These are phyloP conservation scores for Junonia oenone DNA, from an alignment of 2,888 invertebrate species.

Conservation along the genomic window DNA sequence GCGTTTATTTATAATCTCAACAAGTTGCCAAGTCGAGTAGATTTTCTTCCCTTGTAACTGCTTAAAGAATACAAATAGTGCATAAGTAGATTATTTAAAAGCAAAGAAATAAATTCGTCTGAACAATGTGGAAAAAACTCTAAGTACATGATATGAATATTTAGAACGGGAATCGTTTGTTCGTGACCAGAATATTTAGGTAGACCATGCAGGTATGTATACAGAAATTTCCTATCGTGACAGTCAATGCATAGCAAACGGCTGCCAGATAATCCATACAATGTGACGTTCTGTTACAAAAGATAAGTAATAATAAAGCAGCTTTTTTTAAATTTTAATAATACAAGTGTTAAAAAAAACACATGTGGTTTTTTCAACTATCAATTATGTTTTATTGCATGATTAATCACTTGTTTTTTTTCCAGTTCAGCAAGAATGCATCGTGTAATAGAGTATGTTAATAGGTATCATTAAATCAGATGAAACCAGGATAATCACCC, in stretches of 20 bases:
- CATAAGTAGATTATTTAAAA: conserved; percentile 25
- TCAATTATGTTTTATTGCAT: background rate
- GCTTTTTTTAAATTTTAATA: background rate
- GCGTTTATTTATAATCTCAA: background rate
- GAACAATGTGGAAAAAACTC: conserved; percentile 34
- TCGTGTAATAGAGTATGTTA: background rate
- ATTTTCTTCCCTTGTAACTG: background rate
- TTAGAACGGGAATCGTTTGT: conserved; percentile 50
- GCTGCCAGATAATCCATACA: conserved; percentile 14
- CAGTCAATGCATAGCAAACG: conserved; percentile 48
- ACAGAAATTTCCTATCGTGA: conserved; percentile 44
- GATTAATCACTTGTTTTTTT: background rate
- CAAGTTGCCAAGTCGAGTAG: background rate
- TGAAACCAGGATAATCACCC: background rate
- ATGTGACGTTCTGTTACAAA: background rate
- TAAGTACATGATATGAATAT: conserved; percentile 47
- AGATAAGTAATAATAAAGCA: background rate
- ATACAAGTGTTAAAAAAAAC: background rate
- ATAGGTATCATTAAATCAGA: background rate
- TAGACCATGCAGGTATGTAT: conserved; percentile 39
- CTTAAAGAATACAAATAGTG: conserved; percentile 22
- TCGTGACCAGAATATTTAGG: conserved; percentile 61
- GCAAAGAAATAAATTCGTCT: conserved; percentile 27
- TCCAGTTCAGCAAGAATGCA: background rate
- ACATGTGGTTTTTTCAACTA: background rate